phyloP scores from a whole-genome alignment of 2,888 invertebrate genomes.

The Eupeodes luniger region DNA sequence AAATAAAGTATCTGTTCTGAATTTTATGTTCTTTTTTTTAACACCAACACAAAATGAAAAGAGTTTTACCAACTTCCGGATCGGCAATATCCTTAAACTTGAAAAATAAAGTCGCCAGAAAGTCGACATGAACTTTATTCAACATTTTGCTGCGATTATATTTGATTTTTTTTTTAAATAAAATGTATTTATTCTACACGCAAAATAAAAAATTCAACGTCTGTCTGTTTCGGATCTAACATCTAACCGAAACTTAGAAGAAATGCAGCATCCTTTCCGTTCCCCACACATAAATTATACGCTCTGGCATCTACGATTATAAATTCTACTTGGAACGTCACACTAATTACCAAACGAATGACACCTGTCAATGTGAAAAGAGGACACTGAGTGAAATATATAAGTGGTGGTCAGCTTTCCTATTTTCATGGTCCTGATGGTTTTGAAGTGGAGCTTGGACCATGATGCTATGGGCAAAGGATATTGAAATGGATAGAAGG shows the following conservation, averaged over 20 bases:
- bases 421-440: not conserved
- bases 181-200: not conserved
- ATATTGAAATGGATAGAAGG: not conserved
- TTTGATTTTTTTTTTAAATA: slow-evolving; percentile 12
- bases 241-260: not conserved
- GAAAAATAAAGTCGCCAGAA: slow-evolving; percentile 70
- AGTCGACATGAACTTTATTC: slow-evolving; percentile 58
- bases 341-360: slow-evolving; percentile 69
- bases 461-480: not conserved
- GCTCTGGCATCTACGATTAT: slow-evolving; percentile 53
- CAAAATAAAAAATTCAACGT: not conserved
- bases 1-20: slow-evolving; percentile 39
- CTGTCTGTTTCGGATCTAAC: not conserved
- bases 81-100: slow-evolving; percentile 71
- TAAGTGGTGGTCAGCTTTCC: not conserved
- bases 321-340: slow-evolving; percentile 63
- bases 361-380: slow-evolving; percentile 66
- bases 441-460: too few species aligned
- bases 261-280: slow-evolving; percentile 36
- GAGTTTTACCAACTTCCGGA: slow-evolving; percentile 59
- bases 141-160: slow-evolving; percentile 34
- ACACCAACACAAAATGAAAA: not conserved
- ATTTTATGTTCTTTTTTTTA: not conserved
- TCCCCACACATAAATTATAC: slow-evolving; percentile 45
- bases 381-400: slow-evolving; percentile 54